Evolutionary conservation across 2,888 invertebrate species (phyloP).

Genomic region (Drosophila histrio): DNA sequence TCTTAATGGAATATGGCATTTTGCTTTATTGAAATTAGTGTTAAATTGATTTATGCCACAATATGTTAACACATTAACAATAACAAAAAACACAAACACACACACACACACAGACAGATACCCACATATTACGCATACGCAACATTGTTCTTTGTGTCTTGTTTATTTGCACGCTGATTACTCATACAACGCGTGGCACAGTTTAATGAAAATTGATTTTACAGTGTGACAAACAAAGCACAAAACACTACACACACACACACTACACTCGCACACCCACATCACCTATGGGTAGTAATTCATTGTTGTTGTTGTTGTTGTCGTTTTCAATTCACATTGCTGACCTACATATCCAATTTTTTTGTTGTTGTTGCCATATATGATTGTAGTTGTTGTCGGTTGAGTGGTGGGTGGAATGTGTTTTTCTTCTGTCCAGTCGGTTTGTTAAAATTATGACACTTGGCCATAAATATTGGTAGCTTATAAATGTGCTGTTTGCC

Average conservation of each 20-base stretch:
- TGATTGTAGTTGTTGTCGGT: conserved; percentile 20
- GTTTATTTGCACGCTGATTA: conserved; percentile 67
- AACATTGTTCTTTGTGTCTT: conserved; percentile 26
- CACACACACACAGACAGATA: neutral
- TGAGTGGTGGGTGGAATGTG: conserved; percentile 22
- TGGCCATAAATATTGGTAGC: conserved; percentile 46
- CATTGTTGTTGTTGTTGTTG: conserved; percentile 35
- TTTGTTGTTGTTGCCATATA: neutral
- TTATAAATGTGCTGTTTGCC: conserved; percentile 25
- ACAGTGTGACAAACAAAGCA: conserved; percentile 63
- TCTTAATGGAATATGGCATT: conserved; percentile 31
- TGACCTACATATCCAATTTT: conserved; percentile 63
- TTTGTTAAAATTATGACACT: conserved; percentile 41
- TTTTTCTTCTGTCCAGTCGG: conserved; percentile 18
- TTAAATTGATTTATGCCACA: conserved; percentile 65
- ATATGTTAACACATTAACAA: conserved; percentile 46
- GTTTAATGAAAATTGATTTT: conserved; percentile 78
- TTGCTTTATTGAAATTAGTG: conserved; percentile 64
- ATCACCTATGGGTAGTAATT: conserved; percentile 21
- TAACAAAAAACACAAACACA: neutral
- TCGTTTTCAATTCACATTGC: conserved; percentile 57
- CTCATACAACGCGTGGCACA: conserved; percentile 69
- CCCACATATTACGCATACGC: conserved; percentile 35
- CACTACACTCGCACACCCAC: conserved; percentile 1
- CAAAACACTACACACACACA: conserved; percentile 12